These are phyloP conservation scores for Diarsia dahlii DNA, from an alignment of 2,888 invertebrate species.

Conservation along the genomic window DNA sequence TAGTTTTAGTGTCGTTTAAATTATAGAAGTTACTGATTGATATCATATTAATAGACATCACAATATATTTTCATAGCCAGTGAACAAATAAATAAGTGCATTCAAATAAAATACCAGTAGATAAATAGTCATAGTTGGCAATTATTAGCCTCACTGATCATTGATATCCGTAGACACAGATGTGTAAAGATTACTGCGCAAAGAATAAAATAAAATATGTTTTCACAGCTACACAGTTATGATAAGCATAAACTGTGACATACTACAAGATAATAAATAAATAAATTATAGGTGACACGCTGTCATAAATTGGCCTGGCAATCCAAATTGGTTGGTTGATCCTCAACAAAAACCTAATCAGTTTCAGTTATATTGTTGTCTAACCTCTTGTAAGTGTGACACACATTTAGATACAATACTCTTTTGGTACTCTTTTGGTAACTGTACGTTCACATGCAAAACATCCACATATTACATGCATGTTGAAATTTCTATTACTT, in stretches of 20 bases:
- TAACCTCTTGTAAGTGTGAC: neutral
- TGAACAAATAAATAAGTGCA: conserved; percentile 10
- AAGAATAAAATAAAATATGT: neutral
- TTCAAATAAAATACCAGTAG: neutral
- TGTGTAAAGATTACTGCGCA: too few species aligned
- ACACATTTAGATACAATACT: neutral
- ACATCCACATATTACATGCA: neutral
- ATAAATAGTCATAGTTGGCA: neutral
- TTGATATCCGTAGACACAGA: too few species aligned
- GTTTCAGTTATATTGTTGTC: neutral
- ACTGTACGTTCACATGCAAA: neutral
- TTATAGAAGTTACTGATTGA: neutral
- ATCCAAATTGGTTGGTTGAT: neutral
- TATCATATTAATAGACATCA: neutral
- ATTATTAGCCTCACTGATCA: too few species aligned
- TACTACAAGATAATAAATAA: neutral
- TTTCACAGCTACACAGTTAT: neutral
- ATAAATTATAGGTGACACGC: neutral
- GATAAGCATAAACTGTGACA: neutral
- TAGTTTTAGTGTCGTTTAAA: neutral
- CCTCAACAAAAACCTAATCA: neutral
- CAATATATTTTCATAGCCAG: conserved; percentile 31
- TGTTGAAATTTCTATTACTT: neutral
- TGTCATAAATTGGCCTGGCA: neutral
- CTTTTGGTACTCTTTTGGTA: neutral